Evolutionary conservation across 2,113 vertebrate genomes (phyloP).

Genomic region (Ivindomyrus marchei): DNA sequence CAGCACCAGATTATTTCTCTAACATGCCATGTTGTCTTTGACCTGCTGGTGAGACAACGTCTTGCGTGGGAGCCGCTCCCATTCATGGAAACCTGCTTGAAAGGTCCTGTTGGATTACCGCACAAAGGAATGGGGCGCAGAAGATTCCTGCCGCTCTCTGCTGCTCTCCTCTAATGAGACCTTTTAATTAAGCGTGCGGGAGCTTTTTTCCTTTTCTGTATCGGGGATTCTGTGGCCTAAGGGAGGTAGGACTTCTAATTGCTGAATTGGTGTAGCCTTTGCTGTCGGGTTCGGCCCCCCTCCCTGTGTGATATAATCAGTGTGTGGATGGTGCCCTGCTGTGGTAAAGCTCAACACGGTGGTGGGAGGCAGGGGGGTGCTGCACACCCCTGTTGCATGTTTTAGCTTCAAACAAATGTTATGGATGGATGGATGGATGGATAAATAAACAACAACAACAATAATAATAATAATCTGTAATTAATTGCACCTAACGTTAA

Average conservation of each 20-base stretch:
- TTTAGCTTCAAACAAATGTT: not conserved
- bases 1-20: constrained; percentile 6
- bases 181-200: not conserved
- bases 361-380: not conserved
- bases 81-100: not conserved
- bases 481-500: not conserved
- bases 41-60: constrained; percentile 5
- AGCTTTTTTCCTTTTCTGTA: not conserved
- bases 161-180: constrained; percentile 1
- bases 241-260: not conserved
- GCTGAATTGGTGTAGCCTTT: not conserved
- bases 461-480: not conserved
- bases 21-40: constrained; percentile 15
- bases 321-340: not conserved
- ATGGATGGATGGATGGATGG: not conserved
- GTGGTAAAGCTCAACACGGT: not conserved
- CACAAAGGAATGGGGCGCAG: not conserved
- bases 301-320: not conserved
- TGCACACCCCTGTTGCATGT: not conserved
- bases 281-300: not conserved
- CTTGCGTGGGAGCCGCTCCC: not conserved
- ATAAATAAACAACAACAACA: not conserved
- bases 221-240: not conserved
- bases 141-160: not conserved
- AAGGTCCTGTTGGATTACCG: not conserved